Conservation (phyloP, 2,888 invertebrate genomes). For the Pseudoips prasinana region DNA sequence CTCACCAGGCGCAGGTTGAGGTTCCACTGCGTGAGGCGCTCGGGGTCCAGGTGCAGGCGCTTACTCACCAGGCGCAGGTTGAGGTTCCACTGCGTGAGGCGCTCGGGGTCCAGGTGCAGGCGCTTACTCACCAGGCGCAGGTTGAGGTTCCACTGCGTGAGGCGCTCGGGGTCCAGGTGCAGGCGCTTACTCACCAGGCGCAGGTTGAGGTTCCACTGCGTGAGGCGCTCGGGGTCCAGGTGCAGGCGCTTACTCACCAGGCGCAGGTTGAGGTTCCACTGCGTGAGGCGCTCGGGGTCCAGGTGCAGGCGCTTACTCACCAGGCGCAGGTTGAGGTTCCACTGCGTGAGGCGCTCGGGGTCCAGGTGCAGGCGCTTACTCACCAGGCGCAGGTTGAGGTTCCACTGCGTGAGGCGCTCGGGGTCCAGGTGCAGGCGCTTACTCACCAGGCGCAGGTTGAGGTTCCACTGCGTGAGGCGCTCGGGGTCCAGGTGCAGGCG, state of each 20-base stretch:
- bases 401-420: slow-evolving; percentile 5
- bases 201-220: too few relatives aligned
- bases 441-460: too few relatives aligned
- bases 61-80: slow-evolving; percentile 78
- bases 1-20: slow-evolving; percentile 57
- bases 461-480: slow-evolving; percentile 83
- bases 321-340: slow-evolving; percentile 51
- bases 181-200: slow-evolving; percentile 83
- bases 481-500: slow-evolving; percentile 79
- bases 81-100: too few relatives aligned
- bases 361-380: slow-evolving; percentile 63
- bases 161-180: slow-evolving; percentile 79
- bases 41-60: slow-evolving; percentile 84
- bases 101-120: slow-evolving; percentile 80
- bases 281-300: slow-evolving; percentile 64
- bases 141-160: slow-evolving; percentile 59
- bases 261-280: slow-evolving; percentile 58
- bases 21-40: slow-evolving; percentile 6
- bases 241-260: slow-evolving; percentile 62
- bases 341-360: slow-evolving; percentile 84
- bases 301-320: slow-evolving; percentile 85
- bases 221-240: slow-evolving; percentile 79
- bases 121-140: slow-evolving; percentile 36
- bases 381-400: slow-evolving; percentile 57
- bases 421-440: slow-evolving; percentile 85